A percentile compares a stretch with the other conserved stretches of the same genome.
Conservation (phyloP, 64 coral and sea anemone species). For the Montipora efflorescens region DNA sequence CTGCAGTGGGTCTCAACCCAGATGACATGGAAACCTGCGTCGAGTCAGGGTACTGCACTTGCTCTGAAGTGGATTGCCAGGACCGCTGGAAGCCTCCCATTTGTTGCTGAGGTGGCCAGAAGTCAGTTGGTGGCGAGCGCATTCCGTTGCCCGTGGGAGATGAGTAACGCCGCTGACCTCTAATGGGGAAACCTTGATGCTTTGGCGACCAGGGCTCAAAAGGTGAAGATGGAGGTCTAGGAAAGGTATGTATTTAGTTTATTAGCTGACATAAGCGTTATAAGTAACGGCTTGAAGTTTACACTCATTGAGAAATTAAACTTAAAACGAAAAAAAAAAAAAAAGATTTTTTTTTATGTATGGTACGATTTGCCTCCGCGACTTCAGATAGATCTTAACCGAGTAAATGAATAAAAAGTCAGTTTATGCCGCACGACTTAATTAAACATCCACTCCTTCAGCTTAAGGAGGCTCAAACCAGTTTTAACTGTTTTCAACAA, state of each 20-base stretch:
- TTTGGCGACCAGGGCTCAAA: constrained; percentile 67
- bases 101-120: constrained; percentile 8
- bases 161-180: constrained; percentile 69
- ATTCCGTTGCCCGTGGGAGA: constrained; percentile 70
- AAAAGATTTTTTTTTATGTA: too few relatives aligned
- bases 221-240: constrained; percentile 48
- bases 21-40: constrained; percentile 36
- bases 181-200: constrained; percentile 34
- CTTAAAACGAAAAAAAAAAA: too few relatives aligned
- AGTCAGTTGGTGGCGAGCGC: constrained; percentile 57
- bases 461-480: too few relatives aligned
- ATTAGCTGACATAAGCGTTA: too few relatives aligned
- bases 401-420: too few relatives aligned
- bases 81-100: constrained; percentile 51
- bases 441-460: too few relatives aligned
- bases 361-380: too few relatives aligned
- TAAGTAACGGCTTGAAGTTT: too few relatives aligned
- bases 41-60: constrained; percentile 43
- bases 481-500: too few relatives aligned
- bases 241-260: not conserved
- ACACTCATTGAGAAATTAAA: too few relatives aligned
- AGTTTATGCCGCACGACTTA: too few relatives aligned
- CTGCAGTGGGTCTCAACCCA: constrained; percentile 64
- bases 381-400: too few relatives aligned
- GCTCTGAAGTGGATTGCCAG: constrained; percentile 59